Conservation (phyloP, 2,797 vertebrate genomes). For the Lacerta viridis region DNA sequence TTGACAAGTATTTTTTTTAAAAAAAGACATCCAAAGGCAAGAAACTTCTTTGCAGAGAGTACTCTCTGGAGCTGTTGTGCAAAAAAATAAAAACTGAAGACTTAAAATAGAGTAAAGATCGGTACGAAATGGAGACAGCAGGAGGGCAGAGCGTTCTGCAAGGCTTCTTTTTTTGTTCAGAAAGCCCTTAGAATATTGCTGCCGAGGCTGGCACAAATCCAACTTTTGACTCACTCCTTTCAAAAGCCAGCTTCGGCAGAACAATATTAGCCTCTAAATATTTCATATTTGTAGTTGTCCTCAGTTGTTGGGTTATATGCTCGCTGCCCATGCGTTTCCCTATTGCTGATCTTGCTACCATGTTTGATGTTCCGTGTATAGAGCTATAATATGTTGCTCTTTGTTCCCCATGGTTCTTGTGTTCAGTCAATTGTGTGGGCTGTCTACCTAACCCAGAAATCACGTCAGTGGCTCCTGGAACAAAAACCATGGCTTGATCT, state of each 20-base stretch:
- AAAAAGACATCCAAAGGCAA: neutral
- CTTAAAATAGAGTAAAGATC: neutral
- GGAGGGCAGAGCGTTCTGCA: neutral
- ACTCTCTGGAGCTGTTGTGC: neutral
- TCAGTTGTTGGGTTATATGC: neutral
- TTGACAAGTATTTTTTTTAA: no score
- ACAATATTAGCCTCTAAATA: rapidly evolving
- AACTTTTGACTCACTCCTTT: neutral
- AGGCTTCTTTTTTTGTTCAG: neutral
- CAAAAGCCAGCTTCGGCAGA: neutral
- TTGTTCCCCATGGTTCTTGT: neutral
- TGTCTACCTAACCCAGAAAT: neutral
- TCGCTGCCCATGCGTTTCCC: rapidly evolving
- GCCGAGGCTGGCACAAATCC: neutral
- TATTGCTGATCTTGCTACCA: neutral
- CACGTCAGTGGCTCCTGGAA: neutral
- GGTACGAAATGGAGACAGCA: neutral
- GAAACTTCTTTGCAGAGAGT: neutral
- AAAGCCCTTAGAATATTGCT: rapidly evolving
- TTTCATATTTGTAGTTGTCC: neutral
- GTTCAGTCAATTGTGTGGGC: neutral
- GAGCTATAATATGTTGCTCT: neutral
- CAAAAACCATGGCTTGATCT: neutral
- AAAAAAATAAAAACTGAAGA: neutral
- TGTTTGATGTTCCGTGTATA: neutral